These are phyloP conservation scores for Tetramorium alpestre DNA, from an alignment of 1,140 invertebrate species.

Conservation along the genomic window DNA sequence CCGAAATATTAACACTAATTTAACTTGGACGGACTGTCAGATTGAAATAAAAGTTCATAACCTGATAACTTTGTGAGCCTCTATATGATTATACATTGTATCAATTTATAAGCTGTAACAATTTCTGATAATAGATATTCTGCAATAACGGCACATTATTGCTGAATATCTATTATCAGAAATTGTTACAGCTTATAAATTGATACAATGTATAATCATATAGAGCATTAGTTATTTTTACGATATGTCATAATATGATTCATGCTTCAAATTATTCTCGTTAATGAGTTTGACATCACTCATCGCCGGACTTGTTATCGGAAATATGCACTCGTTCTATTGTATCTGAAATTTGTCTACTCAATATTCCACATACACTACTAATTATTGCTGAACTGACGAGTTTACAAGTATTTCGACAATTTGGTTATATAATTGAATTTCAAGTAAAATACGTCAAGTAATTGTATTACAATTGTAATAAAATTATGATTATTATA, in stretches of 20 bases:
- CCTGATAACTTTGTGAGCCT: not conserved
- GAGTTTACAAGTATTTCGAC: not conserved
- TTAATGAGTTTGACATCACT: constrained; percentile 1
- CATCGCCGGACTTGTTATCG: not conserved
- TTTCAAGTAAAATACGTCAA: not conserved
- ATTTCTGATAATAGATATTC: constrained; percentile 6
- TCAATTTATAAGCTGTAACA: not conserved
- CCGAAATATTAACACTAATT: not conserved
- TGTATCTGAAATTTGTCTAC: not conserved
- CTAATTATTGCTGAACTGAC: not conserved
- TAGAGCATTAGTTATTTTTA: not conserved
- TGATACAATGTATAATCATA: not conserved
- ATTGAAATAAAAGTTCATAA: not conserved
- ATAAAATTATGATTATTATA: not conserved
- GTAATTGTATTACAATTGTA: too few relatives aligned
- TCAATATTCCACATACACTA: not conserved
- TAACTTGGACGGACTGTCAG: not conserved
- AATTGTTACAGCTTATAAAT: not conserved
- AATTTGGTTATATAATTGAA: not conserved
- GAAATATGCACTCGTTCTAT: not conserved
- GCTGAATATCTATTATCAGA: not conserved
- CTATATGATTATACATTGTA: not conserved
- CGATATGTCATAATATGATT: not conserved
- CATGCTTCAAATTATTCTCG: not conserved
- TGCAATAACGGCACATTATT: not conserved